Percentiles rank a stretch among this genome's conserved stretches.
Evolutionary conservation across 2,113 vertebrate genomes (phyloP).

Genomic region (Dromiciops gliroides): DNA sequence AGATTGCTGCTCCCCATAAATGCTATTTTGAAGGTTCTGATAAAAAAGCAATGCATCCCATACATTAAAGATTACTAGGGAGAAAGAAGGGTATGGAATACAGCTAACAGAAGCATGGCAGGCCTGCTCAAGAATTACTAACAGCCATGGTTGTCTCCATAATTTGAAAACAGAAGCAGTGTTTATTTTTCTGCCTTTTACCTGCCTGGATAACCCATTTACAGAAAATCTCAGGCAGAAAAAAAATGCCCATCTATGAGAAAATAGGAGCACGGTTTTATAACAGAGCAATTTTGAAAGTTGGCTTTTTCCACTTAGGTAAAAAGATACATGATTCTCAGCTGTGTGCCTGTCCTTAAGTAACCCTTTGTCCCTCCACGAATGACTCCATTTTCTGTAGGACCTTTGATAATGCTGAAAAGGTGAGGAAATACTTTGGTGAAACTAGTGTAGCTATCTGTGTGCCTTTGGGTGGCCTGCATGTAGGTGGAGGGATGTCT

Average conservation of each 20-base stretch:
- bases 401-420: neutral
- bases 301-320: neutral
- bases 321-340: slow-evolving; percentile 48
- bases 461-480: neutral
- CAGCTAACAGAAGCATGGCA: slow-evolving; percentile 6
- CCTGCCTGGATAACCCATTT: slow-evolving; percentile 61
- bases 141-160: slow-evolving; percentile 42
- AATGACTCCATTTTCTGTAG: neutral
- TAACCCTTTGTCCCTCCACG: neutral
- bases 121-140: slow-evolving; percentile 52
- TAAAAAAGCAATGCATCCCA: slow-evolving; percentile 43
- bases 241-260: slow-evolving; percentile 57
- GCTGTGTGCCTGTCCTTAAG: slow-evolving; percentile 30
- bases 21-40: slow-evolving; percentile 47
- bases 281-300: slow-evolving; percentile 38
- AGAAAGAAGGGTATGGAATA: slow-evolving; percentile 13
- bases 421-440: too few species aligned
- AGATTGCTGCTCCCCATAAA: slow-evolving; percentile 51
- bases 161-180: slow-evolving; percentile 64
- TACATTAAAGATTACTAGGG: slow-evolving; percentile 42
- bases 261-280: slow-evolving; percentile 62
- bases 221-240: slow-evolving; percentile 55
- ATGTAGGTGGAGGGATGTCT: neutral
- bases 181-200: slow-evolving; percentile 66
- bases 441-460: neutral